Evolutionary conservation across 2,888 invertebrate species (phyloP), one percentile per base, ranked within the genome.

Genomic region (Noctua fimbriata): DNA sequence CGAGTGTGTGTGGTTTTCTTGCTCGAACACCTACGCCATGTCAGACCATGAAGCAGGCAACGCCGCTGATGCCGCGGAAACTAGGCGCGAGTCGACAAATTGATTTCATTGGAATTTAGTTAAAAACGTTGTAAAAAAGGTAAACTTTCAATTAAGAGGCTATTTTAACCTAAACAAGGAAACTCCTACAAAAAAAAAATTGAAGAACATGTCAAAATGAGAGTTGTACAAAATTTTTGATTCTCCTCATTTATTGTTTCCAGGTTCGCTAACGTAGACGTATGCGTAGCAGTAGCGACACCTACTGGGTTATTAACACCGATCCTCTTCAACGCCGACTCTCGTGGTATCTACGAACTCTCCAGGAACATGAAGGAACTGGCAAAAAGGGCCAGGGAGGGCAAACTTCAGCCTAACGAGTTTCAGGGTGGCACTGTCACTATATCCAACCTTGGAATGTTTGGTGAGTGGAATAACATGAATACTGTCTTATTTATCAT

Each of bases 391-490:
- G 99, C 99, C 0, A 98, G 98, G 89, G 98, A 98, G 1, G 99
- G 99, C 28, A 98, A 98, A 94, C 97, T 99, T 32, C 98, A 98
- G 93, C 99, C 99, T 0, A 98, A 98, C 55, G 99, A 99, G 95
- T 99, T 99, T 96, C 99, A 99, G 97, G 99, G 99, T 16, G 99
- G 99, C 86, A 99, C 99, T 9, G 98, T 99, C 88, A 98, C 99
- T n/a, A 98, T 99, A 5, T 99, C 99, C 24, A 99, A 99, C 96
- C 97, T 99, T 86, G 99, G 99, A 89, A 99, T 99, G 99, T 99
- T 98, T 95, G 98, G 98, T 97, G 92, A 93, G 96, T 92, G 16
- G 32, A 9, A 21, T 32, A 36, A 36, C 12, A 47, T 74, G 67
- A 44, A 47, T 65, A 21, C 24, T 36, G 36, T 36, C 36, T 14